These are phyloP conservation scores for Corvus moneduloides DNA, from an alignment of 2,113 vertebrate genomes.

Conservation along the genomic window DNA sequence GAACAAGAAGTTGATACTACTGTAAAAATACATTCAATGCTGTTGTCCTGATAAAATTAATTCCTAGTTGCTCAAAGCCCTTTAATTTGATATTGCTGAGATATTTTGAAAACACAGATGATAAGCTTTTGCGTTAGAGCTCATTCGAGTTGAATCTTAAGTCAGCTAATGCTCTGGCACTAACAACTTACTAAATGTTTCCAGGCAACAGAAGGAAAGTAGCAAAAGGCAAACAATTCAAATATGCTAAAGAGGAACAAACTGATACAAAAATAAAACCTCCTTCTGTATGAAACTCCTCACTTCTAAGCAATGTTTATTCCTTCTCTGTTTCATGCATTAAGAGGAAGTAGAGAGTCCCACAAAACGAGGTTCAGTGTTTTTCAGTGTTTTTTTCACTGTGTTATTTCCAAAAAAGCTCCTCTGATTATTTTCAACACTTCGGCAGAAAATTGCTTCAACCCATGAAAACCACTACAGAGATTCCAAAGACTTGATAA, in stretches of 20 bases:
- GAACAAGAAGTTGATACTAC: neutral
- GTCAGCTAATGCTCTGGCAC: neutral
- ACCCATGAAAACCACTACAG: neutral
- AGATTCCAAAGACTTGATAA: neutral
- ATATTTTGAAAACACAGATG: neutral
- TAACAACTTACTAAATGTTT: conserved; percentile 61
- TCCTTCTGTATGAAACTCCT: neutral
- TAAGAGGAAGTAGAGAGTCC: neutral
- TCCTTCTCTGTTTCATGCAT: neutral
- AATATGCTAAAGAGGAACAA: neutral
- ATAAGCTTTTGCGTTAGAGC: neutral
- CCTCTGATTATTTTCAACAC: neutral
- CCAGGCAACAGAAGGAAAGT: conserved; percentile 62
- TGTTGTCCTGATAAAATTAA: neutral
- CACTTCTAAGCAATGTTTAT: neutral
- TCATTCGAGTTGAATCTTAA: neutral
- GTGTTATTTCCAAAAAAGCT: neutral
- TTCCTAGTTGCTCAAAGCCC: neutral
- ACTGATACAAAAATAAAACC: neutral
- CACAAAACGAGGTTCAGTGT: neutral
- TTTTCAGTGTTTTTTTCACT: neutral
- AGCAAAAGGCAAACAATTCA: conserved; percentile 3
- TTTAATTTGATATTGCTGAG: neutral
- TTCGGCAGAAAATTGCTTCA: neutral
- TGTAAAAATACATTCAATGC: neutral